These are phyloP conservation scores for Myrmophylax atrothorax DNA, from an alignment of 2,113 vertebrate genomes.

Conservation along the genomic window DNA sequence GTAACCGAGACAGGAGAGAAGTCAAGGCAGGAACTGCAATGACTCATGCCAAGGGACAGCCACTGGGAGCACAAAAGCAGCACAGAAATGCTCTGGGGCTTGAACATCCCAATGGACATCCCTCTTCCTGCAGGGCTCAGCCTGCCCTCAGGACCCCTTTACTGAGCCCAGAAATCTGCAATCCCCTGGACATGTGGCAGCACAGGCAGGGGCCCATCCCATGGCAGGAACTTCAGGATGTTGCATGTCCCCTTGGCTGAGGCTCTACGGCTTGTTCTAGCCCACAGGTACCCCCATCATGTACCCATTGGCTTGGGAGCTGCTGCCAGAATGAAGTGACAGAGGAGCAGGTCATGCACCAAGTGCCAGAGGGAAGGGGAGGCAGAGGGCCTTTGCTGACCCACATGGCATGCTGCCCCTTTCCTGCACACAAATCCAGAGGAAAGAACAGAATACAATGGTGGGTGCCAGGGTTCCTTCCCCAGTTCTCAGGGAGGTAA, in stretches of 20 bases:
- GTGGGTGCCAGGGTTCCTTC: not conserved
- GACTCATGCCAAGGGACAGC: not conserved
- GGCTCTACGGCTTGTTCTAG: not conserved
- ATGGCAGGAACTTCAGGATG: not conserved
- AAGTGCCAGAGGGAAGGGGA: not conserved
- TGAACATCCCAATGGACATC: no score
- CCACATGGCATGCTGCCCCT: not conserved
- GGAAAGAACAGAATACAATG: rapidly evolving
- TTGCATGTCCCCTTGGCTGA: not conserved
- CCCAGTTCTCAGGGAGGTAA: not conserved
- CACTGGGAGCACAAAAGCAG: not conserved
- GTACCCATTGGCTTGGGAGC: not conserved
- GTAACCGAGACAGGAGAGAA: not conserved
- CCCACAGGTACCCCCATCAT: not conserved
- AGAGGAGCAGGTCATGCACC: rapidly evolving
- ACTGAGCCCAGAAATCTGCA: not conserved
- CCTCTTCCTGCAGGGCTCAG: not conserved
- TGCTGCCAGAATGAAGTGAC: not conserved
- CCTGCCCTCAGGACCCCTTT: not conserved
- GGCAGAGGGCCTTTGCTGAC: not conserved
- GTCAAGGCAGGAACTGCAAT: not conserved
- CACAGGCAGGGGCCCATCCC: not conserved
- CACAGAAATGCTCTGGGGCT: not conserved
- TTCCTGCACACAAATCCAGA: not conserved
- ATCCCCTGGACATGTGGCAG: rapidly evolving